Evolutionary conservation across 2,113 vertebrate species (phyloP).

Genomic region (Apaloderma vittatum): DNA sequence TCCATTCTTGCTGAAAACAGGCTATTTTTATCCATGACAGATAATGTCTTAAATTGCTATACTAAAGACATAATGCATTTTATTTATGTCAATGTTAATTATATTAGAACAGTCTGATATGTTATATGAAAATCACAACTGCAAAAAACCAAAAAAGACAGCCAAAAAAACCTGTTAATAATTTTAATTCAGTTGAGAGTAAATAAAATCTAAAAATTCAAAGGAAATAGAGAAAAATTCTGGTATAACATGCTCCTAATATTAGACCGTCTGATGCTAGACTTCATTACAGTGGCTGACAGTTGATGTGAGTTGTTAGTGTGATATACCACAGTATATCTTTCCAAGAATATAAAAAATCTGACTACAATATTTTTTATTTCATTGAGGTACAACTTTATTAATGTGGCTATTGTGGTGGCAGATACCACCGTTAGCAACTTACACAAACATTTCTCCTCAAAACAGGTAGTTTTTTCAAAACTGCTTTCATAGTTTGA

Average conservation of each 20-base stretch:
- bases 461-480: neutral
- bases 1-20: neutral
- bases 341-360: neutral
- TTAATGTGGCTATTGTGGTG: neutral
- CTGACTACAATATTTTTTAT: neutral
- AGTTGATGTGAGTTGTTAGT: neutral
- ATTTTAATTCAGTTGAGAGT: neutral
- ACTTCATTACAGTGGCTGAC: neutral
- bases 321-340: neutral
- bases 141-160: neutral
- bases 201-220: neutral
- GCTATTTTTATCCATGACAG: neutral
- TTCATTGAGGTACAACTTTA: neutral
- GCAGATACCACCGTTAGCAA: neutral
- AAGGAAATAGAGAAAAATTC: neutral
- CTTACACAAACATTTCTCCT: neutral
- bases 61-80: neutral
- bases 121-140: neutral
- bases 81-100: neutral
- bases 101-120: neutral
- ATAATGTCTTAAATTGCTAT: neutral
- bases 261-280: neutral
- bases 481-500: too few species aligned
- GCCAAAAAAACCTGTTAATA: neutral
- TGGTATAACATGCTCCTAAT: neutral